Percentiles rank a stretch among this genome's conserved stretches.
Evolutionary conservation across 2,113 vertebrate genomes (phyloP).

Genomic region (Acanthochromis polyacanthus): DNA sequence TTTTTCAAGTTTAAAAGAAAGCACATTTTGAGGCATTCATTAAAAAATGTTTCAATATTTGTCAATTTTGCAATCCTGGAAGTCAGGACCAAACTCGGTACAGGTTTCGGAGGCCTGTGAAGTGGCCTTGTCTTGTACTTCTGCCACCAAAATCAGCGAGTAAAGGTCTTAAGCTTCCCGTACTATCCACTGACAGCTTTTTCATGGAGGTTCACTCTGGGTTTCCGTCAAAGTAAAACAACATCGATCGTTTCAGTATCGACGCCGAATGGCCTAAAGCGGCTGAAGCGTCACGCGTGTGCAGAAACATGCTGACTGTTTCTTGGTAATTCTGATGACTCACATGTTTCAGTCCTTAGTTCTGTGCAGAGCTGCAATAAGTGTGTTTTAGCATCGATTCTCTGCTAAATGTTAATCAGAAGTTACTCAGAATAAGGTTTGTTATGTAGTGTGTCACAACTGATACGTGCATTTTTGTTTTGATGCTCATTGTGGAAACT

Average conservation of each 20-base stretch:
- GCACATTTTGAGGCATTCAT: no score
- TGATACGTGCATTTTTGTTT: no score
- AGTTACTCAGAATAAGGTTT: not conserved
- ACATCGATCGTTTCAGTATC: constrained; percentile 3
- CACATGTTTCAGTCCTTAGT: not conserved
- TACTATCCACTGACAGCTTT: not conserved
- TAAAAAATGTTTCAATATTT: no score
- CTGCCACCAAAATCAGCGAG: not conserved
- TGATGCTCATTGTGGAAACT: no score
- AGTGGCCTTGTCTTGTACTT: not conserved
- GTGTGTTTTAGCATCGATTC: not conserved
- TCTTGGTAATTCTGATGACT: constrained; percentile 23
- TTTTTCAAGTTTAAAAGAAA: no score
- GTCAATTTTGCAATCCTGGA: no score
- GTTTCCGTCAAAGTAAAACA: not conserved
- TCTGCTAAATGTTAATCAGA: not conserved
- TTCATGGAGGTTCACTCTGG: not conserved
- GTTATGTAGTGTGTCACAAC: no score
- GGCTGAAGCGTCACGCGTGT: constrained; percentile 1
- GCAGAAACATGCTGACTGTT: constrained; percentile 18
- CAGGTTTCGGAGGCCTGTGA: not conserved
- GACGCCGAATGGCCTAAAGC: constrained; percentile 13
- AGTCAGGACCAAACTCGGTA: no score
- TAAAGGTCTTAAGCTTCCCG: not conserved
- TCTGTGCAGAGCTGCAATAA: not conserved